These are phyloP conservation scores for Drosophila villosipedis DNA, from an alignment of 2,888 invertebrate species.

Conservation along the genomic window DNA sequence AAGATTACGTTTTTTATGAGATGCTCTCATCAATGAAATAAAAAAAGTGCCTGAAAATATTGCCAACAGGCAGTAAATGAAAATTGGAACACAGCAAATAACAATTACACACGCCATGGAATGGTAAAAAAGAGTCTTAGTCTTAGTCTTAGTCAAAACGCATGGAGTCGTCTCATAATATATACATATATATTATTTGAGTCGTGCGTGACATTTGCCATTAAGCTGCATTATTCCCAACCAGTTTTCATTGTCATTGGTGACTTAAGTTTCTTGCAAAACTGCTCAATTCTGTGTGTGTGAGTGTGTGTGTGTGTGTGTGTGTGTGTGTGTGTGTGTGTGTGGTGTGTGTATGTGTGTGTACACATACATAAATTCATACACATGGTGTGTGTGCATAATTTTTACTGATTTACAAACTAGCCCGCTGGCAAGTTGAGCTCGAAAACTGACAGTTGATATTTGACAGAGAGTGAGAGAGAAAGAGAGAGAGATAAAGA, in stretches of 20 bases:
- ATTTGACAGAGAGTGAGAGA: constrained; percentile 52
- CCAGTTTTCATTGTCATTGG: constrained; percentile 70
- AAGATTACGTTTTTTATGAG: not conserved
- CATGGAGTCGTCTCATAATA: constrained; percentile 34
- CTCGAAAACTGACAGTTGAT: constrained; percentile 83
- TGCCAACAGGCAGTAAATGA: constrained; percentile 2
- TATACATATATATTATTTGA: constrained; percentile 42
- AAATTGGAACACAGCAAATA: not conserved
- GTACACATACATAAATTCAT: constrained; percentile 16
- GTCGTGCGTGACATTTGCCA: constrained; percentile 83
- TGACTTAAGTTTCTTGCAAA: constrained; percentile 57
- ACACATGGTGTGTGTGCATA: constrained; percentile 69
- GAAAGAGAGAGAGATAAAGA: not conserved
- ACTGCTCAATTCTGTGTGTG: constrained; percentile 35
- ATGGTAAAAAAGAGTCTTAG: not conserved
- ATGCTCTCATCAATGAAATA: not conserved
- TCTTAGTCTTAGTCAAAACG: not conserved
- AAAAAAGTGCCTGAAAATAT: not conserved
- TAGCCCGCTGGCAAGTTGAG: constrained; percentile 68
- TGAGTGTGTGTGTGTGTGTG: constrained; percentile 48
- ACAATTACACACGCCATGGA: constrained; percentile 16
- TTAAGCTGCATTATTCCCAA: constrained; percentile 79
- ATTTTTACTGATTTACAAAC: constrained; percentile 83
- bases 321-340: constrained; percentile 66
- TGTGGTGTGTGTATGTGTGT: constrained; percentile 41